Evolutionary conservation across 1,140 invertebrate species (phyloP).

Genomic region (Penaeus chinensis): DNA sequence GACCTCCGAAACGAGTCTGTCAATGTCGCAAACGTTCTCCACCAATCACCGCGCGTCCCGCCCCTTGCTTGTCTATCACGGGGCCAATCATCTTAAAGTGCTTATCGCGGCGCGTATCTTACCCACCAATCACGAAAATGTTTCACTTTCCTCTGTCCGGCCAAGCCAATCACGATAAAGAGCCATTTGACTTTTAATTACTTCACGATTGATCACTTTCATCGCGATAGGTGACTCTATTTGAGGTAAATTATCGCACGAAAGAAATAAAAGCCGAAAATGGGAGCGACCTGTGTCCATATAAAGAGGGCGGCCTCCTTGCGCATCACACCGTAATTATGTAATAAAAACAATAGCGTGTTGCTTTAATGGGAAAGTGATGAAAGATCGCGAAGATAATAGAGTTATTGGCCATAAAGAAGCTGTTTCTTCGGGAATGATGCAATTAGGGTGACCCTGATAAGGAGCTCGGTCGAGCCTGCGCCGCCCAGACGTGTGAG

Average conservation of each 20-base stretch:
- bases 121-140: constrained; percentile 52
- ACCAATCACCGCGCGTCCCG: constrained; percentile 59
- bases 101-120: constrained; percentile 57
- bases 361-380: constrained; percentile 55
- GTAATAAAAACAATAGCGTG: constrained; percentile 55
- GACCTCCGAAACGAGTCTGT: constrained; percentile 60
- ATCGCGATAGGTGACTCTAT: constrained; percentile 45
- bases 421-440: constrained; percentile 46
- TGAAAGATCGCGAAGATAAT: constrained; percentile 56
- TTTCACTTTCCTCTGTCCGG: constrained; percentile 40
- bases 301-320: constrained; percentile 12
- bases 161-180: constrained; percentile 58
- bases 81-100: constrained; percentile 61
- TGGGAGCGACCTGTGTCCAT: not conserved
- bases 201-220: constrained; percentile 53
- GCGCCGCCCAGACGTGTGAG: constrained; percentile 11
- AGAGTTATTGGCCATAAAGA: constrained; percentile 58
- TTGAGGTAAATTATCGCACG: constrained; percentile 38
- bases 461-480: constrained; percentile 26
- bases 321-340: constrained; percentile 48
- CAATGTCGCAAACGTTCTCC: constrained; percentile 48
- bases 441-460: constrained; percentile 50
- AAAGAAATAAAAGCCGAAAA: constrained; percentile 40
- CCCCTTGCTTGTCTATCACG: constrained; percentile 62
- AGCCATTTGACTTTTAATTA: constrained; percentile 58